Percentiles rank a stretch among this genome's conserved stretches.
Evolutionary conservation across 2,888 invertebrate genomes (phyloP).

Genomic region (Cephalotes varians): DNA sequence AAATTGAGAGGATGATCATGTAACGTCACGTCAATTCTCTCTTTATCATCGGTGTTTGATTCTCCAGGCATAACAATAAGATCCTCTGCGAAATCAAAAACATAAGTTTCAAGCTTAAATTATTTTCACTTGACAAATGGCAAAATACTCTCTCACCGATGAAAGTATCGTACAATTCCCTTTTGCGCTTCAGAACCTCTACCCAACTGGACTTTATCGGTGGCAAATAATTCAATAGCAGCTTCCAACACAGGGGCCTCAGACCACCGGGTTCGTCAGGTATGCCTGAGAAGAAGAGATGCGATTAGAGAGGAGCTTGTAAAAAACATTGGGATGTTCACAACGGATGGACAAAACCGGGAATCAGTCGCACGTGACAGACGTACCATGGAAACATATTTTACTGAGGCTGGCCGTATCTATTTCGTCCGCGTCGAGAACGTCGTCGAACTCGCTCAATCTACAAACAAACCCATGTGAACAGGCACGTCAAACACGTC

Average conservation of each 20-base stretch:
- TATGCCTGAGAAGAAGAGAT: conserved; percentile 88
- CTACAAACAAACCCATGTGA: conserved; percentile 86
- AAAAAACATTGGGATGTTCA: not conserved
- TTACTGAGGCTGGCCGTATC: conserved; percentile 90
- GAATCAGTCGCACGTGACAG: not conserved
- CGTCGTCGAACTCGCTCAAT: conserved; percentile 93
- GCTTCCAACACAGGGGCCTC: conserved; percentile 95
- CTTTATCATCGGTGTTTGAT: conserved; percentile 86
- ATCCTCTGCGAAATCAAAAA: conserved; percentile 89
- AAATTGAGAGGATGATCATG: conserved; percentile 97
- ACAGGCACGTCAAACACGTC: not conserved
- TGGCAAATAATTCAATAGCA: conserved; percentile 95
- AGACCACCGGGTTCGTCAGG: conserved; percentile 93
- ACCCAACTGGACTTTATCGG: conserved; percentile 90
- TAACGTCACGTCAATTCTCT: conserved; percentile 87
- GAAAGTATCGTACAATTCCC: conserved; percentile 93
- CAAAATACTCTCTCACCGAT: conserved; percentile 87
- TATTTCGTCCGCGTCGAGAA: conserved; percentile 90
- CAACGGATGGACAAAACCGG: not conserved
- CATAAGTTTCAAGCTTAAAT: not conserved
- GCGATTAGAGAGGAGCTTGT: not conserved
- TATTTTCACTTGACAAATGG: not conserved
- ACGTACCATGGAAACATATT: conserved; percentile 93
- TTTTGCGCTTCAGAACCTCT: conserved; percentile 90
- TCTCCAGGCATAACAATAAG: conserved; percentile 94